A percentile compares a stretch with the other conserved stretches of the same genome.
These are phyloP conservation scores for Liposcelis brunnea DNA, from an alignment of 2,888 invertebrate genomes.

Conservation along the genomic window DNA sequence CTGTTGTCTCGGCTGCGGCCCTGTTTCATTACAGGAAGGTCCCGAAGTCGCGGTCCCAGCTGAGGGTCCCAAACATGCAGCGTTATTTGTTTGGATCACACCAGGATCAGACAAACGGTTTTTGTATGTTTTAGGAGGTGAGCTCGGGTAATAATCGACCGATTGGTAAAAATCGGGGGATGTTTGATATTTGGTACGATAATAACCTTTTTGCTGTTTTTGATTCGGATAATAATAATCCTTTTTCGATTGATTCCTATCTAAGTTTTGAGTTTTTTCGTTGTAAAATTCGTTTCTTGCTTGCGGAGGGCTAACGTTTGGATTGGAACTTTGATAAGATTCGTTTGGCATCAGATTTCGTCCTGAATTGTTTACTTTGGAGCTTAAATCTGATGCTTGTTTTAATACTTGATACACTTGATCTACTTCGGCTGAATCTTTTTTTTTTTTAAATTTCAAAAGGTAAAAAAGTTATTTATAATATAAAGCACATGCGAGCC, in stretches of 20 bases:
- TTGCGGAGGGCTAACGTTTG: constrained; percentile 25
- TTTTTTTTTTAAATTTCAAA: too few species aligned
- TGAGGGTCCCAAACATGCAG: constrained; percentile 6
- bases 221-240: neutral
- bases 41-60: constrained; percentile 12
- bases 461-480: constrained; percentile 3
- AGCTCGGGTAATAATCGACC: constrained; percentile 5
- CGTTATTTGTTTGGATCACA: constrained; percentile 1
- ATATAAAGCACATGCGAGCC: neutral
- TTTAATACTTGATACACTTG: constrained; percentile 88
- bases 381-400: constrained; percentile 57
- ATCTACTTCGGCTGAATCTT: constrained; percentile 50
- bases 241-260: neutral
- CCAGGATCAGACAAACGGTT: constrained; percentile 4
- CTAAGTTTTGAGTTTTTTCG: constrained; percentile 3
- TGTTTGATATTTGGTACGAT: neutral
- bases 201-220: neutral
- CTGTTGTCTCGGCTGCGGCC: constrained; percentile 23
- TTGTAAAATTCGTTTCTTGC: constrained; percentile 19
- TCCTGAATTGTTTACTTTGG: too few species aligned
- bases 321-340: constrained; percentile 28
- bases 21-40: constrained; percentile 22
- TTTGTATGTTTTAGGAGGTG: constrained; percentile 7
- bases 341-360: constrained; percentile 31
- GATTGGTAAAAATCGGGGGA: neutral